phyloP scores from a whole-genome alignment of 2,888 invertebrate genomes.

The Rhabditoides inermis region DNA sequence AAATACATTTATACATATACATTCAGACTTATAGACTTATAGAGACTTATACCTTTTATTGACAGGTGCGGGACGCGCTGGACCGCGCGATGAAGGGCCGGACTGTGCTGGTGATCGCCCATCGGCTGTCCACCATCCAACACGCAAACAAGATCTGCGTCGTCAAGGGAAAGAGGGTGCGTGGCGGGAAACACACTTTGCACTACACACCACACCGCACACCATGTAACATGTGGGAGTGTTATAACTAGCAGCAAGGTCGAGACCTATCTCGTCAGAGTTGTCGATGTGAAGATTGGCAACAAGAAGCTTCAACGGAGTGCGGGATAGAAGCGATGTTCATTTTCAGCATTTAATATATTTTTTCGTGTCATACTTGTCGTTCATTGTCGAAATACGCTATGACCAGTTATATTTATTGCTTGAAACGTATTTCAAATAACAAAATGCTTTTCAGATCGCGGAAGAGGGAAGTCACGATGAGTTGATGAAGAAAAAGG shows the following conservation, averaged over 20 bases:
- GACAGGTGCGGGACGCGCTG: slow-evolving; percentile 62
- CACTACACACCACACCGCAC: too few species aligned
- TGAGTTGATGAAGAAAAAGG: slow-evolving; percentile 68
- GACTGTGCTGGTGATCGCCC: slow-evolving; percentile 89
- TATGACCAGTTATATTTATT: background rate
- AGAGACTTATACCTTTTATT: background rate
- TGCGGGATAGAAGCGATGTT: too few species aligned
- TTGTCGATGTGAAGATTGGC: too few species aligned
- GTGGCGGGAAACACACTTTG: too few species aligned
- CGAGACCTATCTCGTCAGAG: too few species aligned
- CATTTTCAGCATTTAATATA: slow-evolving; percentile 1
- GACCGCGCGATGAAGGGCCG: slow-evolving; percentile 72
- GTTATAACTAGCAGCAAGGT: background rate
- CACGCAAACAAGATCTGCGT: slow-evolving; percentile 87
- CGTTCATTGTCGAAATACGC: background rate
- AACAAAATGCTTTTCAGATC: slow-evolving; percentile 10
- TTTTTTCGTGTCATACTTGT: too few species aligned
- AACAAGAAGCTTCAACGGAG: too few species aligned
- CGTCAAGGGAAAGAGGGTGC: slow-evolving; percentile 71
- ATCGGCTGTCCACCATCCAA: slow-evolving; percentile 79
- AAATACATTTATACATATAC: too few species aligned
- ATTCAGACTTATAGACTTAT: background rate
- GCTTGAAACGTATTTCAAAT: too few species aligned
- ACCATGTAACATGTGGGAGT: too few species aligned
- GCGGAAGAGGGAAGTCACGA: slow-evolving; percentile 63